Evolutionary conservation across 2,113 vertebrate genomes (phyloP).

Genomic region (Galbula dea): DNA sequence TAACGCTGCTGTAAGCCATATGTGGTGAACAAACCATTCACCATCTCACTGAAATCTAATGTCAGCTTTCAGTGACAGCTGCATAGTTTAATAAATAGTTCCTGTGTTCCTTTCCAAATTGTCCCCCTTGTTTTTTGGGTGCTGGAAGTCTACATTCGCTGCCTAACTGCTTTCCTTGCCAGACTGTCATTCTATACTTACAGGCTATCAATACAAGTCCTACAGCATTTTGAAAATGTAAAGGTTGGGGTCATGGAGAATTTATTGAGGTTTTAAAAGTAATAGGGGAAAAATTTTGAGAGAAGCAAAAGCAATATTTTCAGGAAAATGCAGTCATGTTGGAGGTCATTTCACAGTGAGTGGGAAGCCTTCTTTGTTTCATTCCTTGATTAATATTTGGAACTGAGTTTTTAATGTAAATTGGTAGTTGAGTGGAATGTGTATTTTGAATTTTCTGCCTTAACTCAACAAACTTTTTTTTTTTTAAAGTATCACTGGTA

Average conservation of each 20-base stretch:
- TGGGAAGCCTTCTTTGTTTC: not conserved
- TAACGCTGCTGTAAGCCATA: accelerated
- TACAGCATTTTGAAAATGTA: not conserved
- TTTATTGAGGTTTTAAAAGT: not conserved
- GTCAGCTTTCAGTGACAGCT: not conserved
- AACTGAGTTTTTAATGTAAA: not conserved
- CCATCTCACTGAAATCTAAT: not conserved
- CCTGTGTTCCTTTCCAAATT: not conserved
- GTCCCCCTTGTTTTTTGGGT: not conserved
- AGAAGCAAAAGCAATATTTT: not conserved
- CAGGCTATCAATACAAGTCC: not conserved
- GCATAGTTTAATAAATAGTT: not conserved
- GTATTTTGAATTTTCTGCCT: not conserved
- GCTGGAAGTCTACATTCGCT: not conserved
- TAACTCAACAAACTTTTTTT: not conserved
- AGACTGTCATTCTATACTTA: not conserved
- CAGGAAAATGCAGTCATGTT: not conserved
- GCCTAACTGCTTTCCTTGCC: not conserved
- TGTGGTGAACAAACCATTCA: not conserved
- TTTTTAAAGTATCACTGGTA: not conserved
- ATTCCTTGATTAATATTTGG: not conserved
- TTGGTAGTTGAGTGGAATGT: not conserved
- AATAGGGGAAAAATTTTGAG: not conserved
- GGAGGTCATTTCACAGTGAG: not conserved
- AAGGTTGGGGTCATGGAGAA: not conserved